Percentiles rank a stretch among this genome's conserved stretches.
Conservation (phyloP, 2,113 vertebrate genomes). For the Petaurus breviceps region DNA sequence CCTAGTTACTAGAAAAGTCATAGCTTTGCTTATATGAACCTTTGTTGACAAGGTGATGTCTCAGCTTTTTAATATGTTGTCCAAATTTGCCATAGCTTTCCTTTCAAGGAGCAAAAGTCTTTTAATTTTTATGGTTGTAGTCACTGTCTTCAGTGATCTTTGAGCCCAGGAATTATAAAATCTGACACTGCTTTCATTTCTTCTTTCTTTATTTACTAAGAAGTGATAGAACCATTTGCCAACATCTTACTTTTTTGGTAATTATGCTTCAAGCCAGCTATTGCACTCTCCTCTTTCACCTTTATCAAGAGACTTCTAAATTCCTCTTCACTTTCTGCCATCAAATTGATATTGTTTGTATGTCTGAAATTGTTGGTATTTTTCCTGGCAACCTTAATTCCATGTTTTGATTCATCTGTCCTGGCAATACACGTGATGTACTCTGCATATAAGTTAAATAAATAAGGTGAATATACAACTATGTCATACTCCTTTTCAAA, state of each 20-base stretch:
- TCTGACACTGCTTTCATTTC: neutral
- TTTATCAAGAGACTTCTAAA: neutral
- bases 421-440: neutral
- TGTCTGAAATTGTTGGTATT: neutral
- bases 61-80: neutral
- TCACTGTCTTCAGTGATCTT: neutral
- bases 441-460: neutral
- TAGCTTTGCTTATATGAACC: neutral
- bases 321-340: neutral
- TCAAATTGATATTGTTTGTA: neutral
- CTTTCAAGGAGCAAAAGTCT: neutral
- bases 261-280: neutral
- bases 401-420: neutral
- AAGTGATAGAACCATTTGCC: neutral
- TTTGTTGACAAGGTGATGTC: neutral
- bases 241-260: neutral
- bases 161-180: neutral
- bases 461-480: neutral
- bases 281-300: neutral
- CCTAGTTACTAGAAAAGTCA: neutral
- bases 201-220: neutral
- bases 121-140: neutral
- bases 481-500: neutral
- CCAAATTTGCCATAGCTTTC: neutral
- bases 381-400: neutral